Conservation (phyloP, 2,888 invertebrate species). For the Gymnocheta viridis region DNA sequence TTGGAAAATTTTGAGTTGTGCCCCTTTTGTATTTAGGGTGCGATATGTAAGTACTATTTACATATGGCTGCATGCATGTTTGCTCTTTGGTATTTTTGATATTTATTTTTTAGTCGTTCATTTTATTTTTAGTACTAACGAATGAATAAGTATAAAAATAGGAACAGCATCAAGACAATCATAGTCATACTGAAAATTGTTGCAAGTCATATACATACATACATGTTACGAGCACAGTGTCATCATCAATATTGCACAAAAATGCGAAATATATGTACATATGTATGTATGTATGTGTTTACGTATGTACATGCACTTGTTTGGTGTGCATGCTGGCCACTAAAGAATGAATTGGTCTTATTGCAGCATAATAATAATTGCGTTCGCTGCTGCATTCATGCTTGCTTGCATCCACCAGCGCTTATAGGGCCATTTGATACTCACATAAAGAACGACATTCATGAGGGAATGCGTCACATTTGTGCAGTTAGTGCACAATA, state of each 20-base stretch:
- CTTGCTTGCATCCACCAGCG: slow-evolving; percentile 25
- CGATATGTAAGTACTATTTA: neutral
- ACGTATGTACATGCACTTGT: neutral
- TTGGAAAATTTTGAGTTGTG: too few species aligned
- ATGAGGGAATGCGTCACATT: slow-evolving; percentile 64
- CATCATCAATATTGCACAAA: slow-evolving; percentile 26
- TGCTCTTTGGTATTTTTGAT: slow-evolving; percentile 32
- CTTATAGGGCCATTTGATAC: neutral
- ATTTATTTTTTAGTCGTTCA: slow-evolving; percentile 29
- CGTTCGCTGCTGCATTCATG: slow-evolving; percentile 47
- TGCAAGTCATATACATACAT: slow-evolving; percentile 31
- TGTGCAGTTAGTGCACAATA: slow-evolving; percentile 24
- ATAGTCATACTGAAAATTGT: slow-evolving; percentile 26
- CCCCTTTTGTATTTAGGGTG: too few species aligned
- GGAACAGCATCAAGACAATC: neutral
- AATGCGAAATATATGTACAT: neutral
- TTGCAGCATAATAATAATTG: slow-evolving; percentile 53
- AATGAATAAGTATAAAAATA: slow-evolving; percentile 7
- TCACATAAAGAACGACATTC: slow-evolving; percentile 44
- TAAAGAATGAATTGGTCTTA: slow-evolving; percentile 54
- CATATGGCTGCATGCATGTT: neutral
- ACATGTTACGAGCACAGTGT: slow-evolving; percentile 6
- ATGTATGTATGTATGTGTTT: neutral
- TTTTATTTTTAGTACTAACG: slow-evolving; percentile 62
- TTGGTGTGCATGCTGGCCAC: slow-evolving; percentile 12